These are phyloP conservation scores for Protonemura montana DNA, from an alignment of 2,888 invertebrate genomes.

Conservation along the genomic window DNA sequence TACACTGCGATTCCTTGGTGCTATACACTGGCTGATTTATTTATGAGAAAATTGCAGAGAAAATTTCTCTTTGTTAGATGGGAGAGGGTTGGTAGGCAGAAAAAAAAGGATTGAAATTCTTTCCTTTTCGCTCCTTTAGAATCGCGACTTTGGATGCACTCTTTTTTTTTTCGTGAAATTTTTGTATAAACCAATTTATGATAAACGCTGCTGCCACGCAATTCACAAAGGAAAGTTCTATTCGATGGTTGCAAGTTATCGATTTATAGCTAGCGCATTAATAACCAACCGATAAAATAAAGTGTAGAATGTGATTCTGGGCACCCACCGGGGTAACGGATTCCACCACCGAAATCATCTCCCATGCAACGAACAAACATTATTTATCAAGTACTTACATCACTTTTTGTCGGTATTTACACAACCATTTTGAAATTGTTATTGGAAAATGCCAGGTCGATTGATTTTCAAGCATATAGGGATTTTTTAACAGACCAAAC, in stretches of 20 bases:
- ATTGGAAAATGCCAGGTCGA: too few species aligned
- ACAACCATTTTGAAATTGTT: too few species aligned
- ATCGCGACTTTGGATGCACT: background rate
- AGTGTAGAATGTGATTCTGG: background rate
- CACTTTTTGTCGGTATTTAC: too few species aligned
- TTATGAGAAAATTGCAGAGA: conserved; percentile 29
- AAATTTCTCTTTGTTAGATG: conserved; percentile 28
- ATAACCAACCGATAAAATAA: conserved; percentile 1
- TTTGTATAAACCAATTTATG: conserved; percentile 41
- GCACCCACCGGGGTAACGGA: background rate
- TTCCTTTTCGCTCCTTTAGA: background rate
- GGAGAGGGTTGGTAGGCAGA: background rate
- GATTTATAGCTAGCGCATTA: background rate
- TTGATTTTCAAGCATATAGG: too few species aligned
- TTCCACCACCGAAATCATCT: background rate
- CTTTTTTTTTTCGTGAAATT: conserved; percentile 2
- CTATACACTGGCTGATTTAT: conserved; percentile 21
- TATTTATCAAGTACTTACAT: too few species aligned
- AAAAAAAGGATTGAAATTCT: conserved; percentile 15
- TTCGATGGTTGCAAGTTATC: conserved; percentile 8
- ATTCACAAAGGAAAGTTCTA: conserved; percentile 19
- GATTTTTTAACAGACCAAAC: too few species aligned
- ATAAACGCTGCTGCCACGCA: conserved; percentile 14
- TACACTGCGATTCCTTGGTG: background rate
- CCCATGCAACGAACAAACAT: background rate